Evolutionary conservation across 2,888 invertebrate species (phyloP).

Genomic region (Drosophila recens): DNA sequence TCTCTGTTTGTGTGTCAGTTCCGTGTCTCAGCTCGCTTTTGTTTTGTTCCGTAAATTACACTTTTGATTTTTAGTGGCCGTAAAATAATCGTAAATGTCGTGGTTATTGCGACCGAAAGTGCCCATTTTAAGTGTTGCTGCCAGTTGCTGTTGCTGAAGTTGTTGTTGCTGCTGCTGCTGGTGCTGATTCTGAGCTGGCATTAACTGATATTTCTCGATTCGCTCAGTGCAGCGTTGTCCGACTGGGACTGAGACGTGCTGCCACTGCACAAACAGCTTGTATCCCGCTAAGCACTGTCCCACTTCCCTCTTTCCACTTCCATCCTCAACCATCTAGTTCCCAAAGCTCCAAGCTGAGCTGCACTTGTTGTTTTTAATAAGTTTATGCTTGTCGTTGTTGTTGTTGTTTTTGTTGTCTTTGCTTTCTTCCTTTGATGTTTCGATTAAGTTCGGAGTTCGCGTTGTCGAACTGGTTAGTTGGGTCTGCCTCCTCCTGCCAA

Average conservation of each 20-base stretch:
- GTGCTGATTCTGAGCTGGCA: conserved; percentile 56
- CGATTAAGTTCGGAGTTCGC: conserved; percentile 82
- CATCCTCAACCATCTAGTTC: conserved; percentile 1
- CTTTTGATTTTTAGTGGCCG: conserved; percentile 86
- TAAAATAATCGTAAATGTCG: conserved; percentile 86
- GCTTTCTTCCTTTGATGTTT: conserved; percentile 71
- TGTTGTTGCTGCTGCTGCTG: conserved; percentile 47
- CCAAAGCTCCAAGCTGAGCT: conserved; percentile 50
- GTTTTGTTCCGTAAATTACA: conserved; percentile 84
- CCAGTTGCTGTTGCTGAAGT: conserved; percentile 46
- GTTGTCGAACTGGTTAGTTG: conserved; percentile 75
- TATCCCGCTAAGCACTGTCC: conserved; percentile 30
- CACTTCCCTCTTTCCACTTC: neutral
- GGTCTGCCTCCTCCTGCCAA: conserved; percentile 46
- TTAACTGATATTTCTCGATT: conserved; percentile 81
- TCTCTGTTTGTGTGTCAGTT: conserved; percentile 38
- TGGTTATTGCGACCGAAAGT: conserved; percentile 85
- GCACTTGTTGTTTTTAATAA: conserved; percentile 83
- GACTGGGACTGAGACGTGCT: conserved; percentile 63
- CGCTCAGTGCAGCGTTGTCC: conserved; percentile 75
- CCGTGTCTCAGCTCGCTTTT: conserved; percentile 58
- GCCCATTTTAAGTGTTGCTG: conserved; percentile 82
- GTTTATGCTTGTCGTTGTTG: conserved; percentile 64
- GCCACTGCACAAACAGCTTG: conserved; percentile 74
- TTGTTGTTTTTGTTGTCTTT: conserved; percentile 28